phyloP scores from a whole-genome alignment of 2,113 vertebrate species.

The Xerus inauris region DNA sequence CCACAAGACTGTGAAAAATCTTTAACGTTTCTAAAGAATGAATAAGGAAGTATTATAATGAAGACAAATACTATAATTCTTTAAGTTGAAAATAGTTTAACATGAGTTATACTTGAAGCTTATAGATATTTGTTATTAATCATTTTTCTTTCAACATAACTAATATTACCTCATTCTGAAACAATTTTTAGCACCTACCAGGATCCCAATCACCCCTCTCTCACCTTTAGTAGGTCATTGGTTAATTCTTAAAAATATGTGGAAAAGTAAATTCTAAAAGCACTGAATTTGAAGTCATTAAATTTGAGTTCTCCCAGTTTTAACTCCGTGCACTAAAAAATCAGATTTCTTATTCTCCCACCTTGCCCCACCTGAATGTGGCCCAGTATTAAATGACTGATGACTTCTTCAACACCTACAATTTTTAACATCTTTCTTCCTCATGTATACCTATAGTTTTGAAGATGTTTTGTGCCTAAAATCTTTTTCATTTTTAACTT shows the following conservation, averaged over 20 bases:
- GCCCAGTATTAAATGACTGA: neutral
- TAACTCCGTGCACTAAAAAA: neutral
- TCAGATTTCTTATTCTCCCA: neutral
- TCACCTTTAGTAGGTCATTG: neutral
- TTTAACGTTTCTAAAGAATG: neutral
- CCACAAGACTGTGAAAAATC: neutral
- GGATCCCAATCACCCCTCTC: neutral
- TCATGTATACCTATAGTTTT: neutral
- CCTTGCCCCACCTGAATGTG: neutral
- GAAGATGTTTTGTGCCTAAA: neutral
- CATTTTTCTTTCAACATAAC: neutral
- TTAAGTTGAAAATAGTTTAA: neutral
- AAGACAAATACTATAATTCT: neutral
- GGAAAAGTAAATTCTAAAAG: neutral
- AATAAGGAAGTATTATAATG: neutral
- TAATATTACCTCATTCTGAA: neutral
- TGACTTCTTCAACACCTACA: neutral
- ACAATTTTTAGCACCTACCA: neutral
- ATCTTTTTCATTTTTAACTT: neutral
- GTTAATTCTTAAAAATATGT: neutral
- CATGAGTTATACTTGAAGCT: neutral
- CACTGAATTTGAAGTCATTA: neutral
- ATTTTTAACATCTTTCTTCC: neutral
- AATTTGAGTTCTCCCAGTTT: neutral
- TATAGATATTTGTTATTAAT: neutral